Conservation (phyloP, 2,888 invertebrate species). For the Polietes domitor region DNA sequence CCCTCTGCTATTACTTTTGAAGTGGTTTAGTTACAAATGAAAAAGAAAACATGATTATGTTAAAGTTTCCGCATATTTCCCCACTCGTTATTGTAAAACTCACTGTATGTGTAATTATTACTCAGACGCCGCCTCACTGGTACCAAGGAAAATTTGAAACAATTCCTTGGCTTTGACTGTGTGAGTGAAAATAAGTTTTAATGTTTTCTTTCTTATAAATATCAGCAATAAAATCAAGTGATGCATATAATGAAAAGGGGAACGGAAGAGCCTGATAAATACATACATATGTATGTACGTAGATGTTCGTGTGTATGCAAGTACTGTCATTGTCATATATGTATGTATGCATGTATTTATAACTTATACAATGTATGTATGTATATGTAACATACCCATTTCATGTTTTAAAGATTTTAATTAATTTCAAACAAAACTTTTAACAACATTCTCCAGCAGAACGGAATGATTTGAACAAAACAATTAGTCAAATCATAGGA, state of each 20-base stretch:
- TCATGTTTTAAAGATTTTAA: slow-evolving; percentile 70
- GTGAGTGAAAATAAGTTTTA: not conserved
- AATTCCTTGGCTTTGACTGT: not conserved
- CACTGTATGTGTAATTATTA: no score
- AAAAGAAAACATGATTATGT: no score
- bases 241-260: not conserved
- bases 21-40: no score
- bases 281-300: slow-evolving; percentile 3
- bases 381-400: slow-evolving; percentile 65
- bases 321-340: slow-evolving; percentile 38
- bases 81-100: no score
- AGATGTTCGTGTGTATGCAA: not conserved
- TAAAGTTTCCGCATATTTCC: no score
- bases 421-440: slow-evolving; percentile 70
- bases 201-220: not conserved
- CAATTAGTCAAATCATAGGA: slow-evolving; percentile 71
- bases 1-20: no score
- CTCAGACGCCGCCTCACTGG: not conserved
- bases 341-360: not conserved
- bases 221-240: not conserved
- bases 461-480: slow-evolving; percentile 52
- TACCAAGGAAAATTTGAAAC: not conserved
- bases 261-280: not conserved
- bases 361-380: not conserved
- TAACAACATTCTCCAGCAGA: slow-evolving; percentile 57